These are phyloP conservation scores for Porites lobata DNA, from an alignment of 92 coral and sea anemone species.

Conservation along the genomic window DNA sequence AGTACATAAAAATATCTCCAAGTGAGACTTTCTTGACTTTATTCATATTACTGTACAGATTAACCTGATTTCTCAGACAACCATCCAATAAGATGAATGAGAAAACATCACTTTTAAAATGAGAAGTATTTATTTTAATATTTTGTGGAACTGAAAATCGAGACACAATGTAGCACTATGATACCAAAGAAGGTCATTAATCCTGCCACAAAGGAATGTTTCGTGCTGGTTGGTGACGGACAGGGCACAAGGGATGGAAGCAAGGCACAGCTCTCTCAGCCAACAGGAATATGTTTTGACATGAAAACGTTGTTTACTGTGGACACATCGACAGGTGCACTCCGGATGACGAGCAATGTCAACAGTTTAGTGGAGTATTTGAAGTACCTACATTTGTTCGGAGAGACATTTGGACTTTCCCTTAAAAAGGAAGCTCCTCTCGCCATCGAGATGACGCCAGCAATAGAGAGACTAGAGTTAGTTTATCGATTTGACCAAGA, in stretches of 20 bases:
- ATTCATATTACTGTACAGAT: too few relatives aligned
- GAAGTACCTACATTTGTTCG: slow-evolving; percentile 67
- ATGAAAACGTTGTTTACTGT: slow-evolving; percentile 49
- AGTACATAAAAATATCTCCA: background rate
- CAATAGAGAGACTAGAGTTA: slow-evolving; percentile 68
- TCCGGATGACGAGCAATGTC: slow-evolving; percentile 71
- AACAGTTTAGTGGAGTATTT: slow-evolving; percentile 66
- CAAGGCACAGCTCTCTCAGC: slow-evolving; percentile 67
- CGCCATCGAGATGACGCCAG: slow-evolving; percentile 36
- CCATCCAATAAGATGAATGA: too few relatives aligned
- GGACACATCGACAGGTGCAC: slow-evolving; percentile 68
- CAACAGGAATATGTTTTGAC: slow-evolving; percentile 68
- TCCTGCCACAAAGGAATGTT: slow-evolving; percentile 47
- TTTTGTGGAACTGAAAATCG: too few relatives aligned
- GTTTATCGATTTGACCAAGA: slow-evolving; percentile 62
- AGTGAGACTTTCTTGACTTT: slow-evolving; percentile 9
- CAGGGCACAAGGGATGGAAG: slow-evolving; percentile 76
- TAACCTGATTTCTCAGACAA: too few relatives aligned
- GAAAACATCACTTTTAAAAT: too few relatives aligned
- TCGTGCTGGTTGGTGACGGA: slow-evolving; percentile 65
- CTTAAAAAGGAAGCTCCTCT: slow-evolving; percentile 53
- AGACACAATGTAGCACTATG: too few relatives aligned
- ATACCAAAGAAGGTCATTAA: too few relatives aligned
- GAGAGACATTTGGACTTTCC: slow-evolving; percentile 74
- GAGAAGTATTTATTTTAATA: too few relatives aligned